Percentiles rank a stretch among this genome's conserved stretches.
These are phyloP conservation scores for Ferrisia virgata DNA, from an alignment of 2,888 invertebrate genomes.

Conservation along the genomic window DNA sequence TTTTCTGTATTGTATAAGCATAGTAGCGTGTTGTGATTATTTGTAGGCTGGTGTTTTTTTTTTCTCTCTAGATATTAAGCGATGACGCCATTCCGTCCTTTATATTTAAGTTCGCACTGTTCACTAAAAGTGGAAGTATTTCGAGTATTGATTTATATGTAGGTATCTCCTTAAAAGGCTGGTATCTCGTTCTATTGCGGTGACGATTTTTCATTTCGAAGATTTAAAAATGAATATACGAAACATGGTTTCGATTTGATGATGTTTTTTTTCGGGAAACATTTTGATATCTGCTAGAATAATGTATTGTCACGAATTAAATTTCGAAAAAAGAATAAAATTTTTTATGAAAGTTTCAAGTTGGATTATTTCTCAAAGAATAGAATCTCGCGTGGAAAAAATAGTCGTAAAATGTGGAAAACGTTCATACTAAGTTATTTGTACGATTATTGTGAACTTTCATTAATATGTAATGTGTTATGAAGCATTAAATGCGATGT, in stretches of 20 bases:
- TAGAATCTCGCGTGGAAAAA: neutral
- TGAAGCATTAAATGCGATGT: slow-evolving; percentile 18
- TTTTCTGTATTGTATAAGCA: neutral
- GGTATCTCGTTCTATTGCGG: neutral
- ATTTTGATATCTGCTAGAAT: no score
- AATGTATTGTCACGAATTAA: no score
- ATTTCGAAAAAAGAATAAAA: neutral
- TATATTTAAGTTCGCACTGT: neutral
- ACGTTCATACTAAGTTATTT: slow-evolving; percentile 8
- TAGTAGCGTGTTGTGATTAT: slow-evolving; percentile 1
- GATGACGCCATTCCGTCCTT: neutral
- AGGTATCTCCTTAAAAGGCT: neutral
- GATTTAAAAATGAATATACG: no score
- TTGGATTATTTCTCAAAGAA: neutral
- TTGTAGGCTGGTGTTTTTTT: neutral
- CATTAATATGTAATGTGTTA: slow-evolving; percentile 30
- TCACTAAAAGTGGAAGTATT: neutral
- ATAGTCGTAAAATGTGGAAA: neutral
- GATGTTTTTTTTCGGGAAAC: neutral
- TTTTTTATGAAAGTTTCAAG: neutral
- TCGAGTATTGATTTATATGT: neutral
- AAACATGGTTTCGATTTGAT: neutral
- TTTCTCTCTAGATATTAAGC: neutral
- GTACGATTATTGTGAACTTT: slow-evolving; percentile 21
- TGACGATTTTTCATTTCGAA: neutral